Evolutionary conservation across 23 tunicate genomes (phyloP), one percentile per base, ranked within the genome.

Genomic region (Trididemnum miniatum): DNA sequence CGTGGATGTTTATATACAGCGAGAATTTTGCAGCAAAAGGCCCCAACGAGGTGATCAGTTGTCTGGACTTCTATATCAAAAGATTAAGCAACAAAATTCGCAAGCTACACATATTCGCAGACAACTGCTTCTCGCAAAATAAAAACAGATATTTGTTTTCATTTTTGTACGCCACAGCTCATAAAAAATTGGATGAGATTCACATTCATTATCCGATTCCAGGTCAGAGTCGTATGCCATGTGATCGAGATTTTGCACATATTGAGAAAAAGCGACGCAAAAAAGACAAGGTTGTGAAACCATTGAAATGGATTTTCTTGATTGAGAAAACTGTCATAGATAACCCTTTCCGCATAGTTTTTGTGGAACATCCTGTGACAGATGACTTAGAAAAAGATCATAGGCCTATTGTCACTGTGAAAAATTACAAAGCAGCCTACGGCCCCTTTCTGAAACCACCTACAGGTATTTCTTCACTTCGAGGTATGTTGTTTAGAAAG

Each of bases 41-140:
- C 9, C 79, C 79, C 15, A 73, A 73, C 29, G 79, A 73, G 25
- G 79, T 73, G 9, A 73, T 73, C 7, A 22, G 31, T 39, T 73
- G 79, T 30, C 32, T 73, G 31, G 59, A 73, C 32, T 73, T 73
- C 32, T 73, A 73, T 24, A 73, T 73, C 30, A n/a, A 23, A 22
- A 37, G 31, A n/a, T 39, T 39, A 40, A 20, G 31, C 31, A 20
- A 12, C 32, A 23, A 73, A 39, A 73, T 73, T n/a, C 29, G 31
- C 3, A 73, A 39, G 79, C 79, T 73, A 2, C 79, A 39, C 32
- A 38, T 73, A 2, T 73, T 73, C 38, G 57, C 59, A 3, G 30
- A 73, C 79, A 73, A 73, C 31, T 73, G 59, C 59, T 73, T 73
- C 38, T 73, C 79, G 18, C 79, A 73, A 39, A 73, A 73, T 30